Base-by-base conservation (phyloP, 2,113 vertebrate species). In the Oreocharis arfaki region DNA sequence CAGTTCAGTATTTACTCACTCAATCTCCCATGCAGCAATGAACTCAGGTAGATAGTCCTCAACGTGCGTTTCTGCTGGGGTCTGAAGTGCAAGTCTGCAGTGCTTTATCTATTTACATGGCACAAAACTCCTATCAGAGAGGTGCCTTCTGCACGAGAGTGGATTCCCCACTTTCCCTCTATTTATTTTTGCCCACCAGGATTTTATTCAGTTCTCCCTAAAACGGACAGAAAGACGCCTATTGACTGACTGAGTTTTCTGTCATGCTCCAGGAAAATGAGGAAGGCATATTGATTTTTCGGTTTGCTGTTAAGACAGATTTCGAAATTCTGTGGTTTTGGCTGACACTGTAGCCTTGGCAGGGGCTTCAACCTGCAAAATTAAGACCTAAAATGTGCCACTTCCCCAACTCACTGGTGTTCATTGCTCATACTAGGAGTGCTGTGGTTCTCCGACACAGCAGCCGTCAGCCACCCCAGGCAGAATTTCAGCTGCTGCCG, bases 291-390 rank as follows among this genome's bases (percentile, higher is more conserved):
- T 84, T 73, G 87, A 95, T 94, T 91, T 96, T 93, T 94, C 3
- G 0, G 74, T 89, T 94, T 91, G 74, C 78, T 91, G 32, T 82
- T 88, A 80, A 80, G 63, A 77, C 63, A 80, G 30, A 50, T 90
- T 96, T 95, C 83, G 84, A 93, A 94, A 96, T 59, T 74, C 63
- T 88, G 84, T 96, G 85, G 93, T 57, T 94, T 93, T 93, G 90
- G 59, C 87, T 84, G 67, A 52, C 56, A 37, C 52, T 68, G 56
- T 28, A 76, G 39, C 67, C 55, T 90, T 93, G 84, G 75, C 71
- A 96, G 57, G 33, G 59, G 9, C 55, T 74, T 85, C 89, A 88
- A 90, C 52, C 77, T 97, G 53, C 35, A 87, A 92, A 93, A 91
- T 87, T 71, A 77, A 92, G 87, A 56, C 59, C 37, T 84, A 56